These are phyloP conservation scores for Coelopa frigida DNA, from an alignment of 1,140 invertebrate species.

Conservation along the genomic window DNA sequence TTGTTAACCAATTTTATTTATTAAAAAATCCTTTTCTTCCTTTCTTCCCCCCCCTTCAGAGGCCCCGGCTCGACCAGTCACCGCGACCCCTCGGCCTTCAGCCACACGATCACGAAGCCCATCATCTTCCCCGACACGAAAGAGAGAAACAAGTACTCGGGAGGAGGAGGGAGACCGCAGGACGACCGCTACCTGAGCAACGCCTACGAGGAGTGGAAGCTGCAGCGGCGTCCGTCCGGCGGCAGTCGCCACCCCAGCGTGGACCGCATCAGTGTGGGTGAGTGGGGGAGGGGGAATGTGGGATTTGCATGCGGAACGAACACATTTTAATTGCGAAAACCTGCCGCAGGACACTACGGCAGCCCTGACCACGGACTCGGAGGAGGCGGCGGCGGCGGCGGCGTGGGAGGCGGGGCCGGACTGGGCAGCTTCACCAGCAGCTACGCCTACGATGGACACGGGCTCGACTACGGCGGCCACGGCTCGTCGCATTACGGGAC, in stretches of 20 bases:
- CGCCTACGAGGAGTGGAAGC: constrained; percentile 29
- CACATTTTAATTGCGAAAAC: background rate
- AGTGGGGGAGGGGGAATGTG: constrained; percentile 12
- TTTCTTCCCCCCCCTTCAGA: constrained; percentile 6
- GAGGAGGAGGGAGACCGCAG: background rate
- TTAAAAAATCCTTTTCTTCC: too few relatives aligned
- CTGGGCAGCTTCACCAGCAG: too few relatives aligned
- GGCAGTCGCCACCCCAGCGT: too few relatives aligned
- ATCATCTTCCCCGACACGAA: constrained; percentile 8
- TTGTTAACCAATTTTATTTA: too few relatives aligned
- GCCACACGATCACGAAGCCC: constrained; percentile 9
- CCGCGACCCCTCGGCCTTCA: background rate
- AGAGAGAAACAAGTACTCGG: background rate
- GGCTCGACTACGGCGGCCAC: constrained; percentile 5
- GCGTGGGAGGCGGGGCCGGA: background rate
- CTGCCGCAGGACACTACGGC: constrained; percentile 7
- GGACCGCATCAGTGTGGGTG: constrained; percentile 37
- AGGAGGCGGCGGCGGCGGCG: constrained; percentile 12
- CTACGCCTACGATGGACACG: too few relatives aligned
- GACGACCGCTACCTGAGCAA: constrained; percentile 21
- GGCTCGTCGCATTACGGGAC: background rate
- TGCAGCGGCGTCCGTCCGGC: background rate
- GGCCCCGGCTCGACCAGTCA: constrained; percentile 20
- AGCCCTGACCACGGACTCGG: constrained; percentile 25
- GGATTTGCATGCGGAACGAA: too few relatives aligned